Conservation (phyloP, 2,797 vertebrate genomes). For the Heterohyrax brucei region DNA sequence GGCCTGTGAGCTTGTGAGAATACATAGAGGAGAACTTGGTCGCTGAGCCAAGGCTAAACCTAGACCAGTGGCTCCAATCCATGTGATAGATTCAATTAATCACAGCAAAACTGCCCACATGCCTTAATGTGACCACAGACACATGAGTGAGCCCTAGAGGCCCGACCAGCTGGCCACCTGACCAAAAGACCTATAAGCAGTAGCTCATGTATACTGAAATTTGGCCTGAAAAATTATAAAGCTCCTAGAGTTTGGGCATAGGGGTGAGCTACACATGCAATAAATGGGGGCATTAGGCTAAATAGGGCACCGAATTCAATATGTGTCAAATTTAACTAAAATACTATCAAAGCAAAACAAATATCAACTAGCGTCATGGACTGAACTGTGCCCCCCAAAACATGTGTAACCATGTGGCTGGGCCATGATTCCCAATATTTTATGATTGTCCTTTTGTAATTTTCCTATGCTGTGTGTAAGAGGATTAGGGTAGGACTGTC, state of each 20-base stretch:
- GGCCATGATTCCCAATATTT: no score
- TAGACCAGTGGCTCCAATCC: neutral
- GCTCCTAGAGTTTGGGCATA: neutral
- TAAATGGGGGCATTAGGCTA: neutral
- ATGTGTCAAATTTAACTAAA: neutral
- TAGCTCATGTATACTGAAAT: neutral
- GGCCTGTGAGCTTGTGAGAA: neutral
- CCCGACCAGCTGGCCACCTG: neutral
- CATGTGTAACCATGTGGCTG: no score
- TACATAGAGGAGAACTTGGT: neutral
- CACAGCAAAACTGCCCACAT: neutral
- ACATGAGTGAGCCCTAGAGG: neutral
- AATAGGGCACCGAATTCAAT: neutral
- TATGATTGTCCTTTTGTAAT: no score
- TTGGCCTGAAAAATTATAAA: neutral
- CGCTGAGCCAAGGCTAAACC: neutral
- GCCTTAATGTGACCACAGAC: neutral
- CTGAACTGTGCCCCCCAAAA: no score
- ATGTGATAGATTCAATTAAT: neutral
- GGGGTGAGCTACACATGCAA: neutral
- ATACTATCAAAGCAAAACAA: neutral
- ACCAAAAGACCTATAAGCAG: neutral
- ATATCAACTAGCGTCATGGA: neutral
- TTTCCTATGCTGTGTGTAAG: no score
- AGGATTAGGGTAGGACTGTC: no score